These are phyloP conservation scores for Ambastaia sidthimunki DNA, from an alignment of 2,797 vertebrate genomes.

Conservation along the genomic window DNA sequence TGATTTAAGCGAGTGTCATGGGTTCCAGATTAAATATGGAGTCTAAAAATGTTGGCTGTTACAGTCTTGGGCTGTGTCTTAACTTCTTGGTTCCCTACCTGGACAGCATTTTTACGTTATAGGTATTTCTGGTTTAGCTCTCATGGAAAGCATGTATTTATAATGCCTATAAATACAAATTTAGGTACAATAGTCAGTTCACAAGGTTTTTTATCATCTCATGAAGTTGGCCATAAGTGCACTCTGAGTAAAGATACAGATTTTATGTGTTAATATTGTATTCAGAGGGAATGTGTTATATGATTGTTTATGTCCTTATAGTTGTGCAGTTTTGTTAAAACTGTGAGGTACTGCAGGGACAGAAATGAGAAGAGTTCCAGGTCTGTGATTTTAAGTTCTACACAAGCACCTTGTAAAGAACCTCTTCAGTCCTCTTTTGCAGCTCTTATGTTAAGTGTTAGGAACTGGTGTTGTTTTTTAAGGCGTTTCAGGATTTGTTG, in stretches of 20 bases:
- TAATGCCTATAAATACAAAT: not conserved
- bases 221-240: not conserved
- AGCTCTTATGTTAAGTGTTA: not conserved
- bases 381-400: constrained; percentile 8
- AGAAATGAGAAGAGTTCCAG: not conserved
- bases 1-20: constrained; percentile 79
- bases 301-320: not conserved
- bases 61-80: constrained; percentile 1
- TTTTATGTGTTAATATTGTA: not conserved
- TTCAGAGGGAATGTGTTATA: not conserved
- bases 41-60: constrained; percentile 49
- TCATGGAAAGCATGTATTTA: not conserved
- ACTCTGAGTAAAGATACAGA: not conserved
- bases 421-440: constrained; percentile 11
- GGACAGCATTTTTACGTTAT: not conserved
- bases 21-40: constrained; percentile 79
- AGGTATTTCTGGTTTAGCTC: not conserved
- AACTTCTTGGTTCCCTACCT: not conserved
- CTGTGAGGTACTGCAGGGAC: not conserved
- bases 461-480: no score
- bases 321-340: not conserved
- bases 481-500: no score
- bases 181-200: not conserved
- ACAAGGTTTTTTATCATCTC: no score
- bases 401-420: not conserved